These are phyloP conservation scores for Lethocerus indicus DNA, from an alignment of 1,140 invertebrate genomes.

Conservation along the genomic window DNA sequence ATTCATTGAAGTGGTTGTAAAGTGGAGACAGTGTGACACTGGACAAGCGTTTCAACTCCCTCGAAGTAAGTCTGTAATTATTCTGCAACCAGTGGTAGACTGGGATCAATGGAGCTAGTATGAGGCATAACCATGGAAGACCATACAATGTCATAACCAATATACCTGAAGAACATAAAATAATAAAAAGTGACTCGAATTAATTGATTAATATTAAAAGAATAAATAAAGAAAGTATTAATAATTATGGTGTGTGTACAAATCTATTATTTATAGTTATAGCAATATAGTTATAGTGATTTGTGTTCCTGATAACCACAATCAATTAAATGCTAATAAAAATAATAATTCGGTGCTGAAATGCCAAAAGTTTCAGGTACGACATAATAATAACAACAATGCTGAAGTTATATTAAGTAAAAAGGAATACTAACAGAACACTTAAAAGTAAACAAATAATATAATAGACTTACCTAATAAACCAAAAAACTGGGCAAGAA, in stretches of 20 bases:
- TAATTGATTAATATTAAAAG: constrained; percentile 10
- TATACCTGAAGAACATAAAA: constrained; percentile 36
- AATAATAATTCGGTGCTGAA: no score
- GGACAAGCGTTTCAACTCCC: constrained; percentile 82
- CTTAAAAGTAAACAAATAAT: constrained; percentile 1
- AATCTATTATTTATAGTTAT: no score
- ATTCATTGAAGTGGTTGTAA: constrained; percentile 86
- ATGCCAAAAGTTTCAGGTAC: no score
- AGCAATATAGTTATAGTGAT: no score
- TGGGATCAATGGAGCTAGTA: constrained; percentile 60
- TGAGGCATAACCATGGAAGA: constrained; percentile 71
- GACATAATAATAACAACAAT: no score
- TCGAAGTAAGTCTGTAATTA: constrained; percentile 68
- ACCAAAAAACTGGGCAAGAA: constrained; percentile 74
- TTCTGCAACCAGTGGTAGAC: constrained; percentile 78
- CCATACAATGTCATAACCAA: constrained; percentile 73
- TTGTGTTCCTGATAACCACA: no score
- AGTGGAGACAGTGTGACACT: constrained; percentile 78
- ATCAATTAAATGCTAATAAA: no score
- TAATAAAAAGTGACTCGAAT: constrained; percentile 4
- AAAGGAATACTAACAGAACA: background rate
- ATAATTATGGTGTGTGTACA: no score
- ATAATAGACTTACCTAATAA: constrained; percentile 37
- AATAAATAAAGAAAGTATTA: no score
- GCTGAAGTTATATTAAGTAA: background rate